Evolutionary conservation across 2,113 vertebrate genomes (phyloP).

Genomic region (Danionella cerebrum): DNA sequence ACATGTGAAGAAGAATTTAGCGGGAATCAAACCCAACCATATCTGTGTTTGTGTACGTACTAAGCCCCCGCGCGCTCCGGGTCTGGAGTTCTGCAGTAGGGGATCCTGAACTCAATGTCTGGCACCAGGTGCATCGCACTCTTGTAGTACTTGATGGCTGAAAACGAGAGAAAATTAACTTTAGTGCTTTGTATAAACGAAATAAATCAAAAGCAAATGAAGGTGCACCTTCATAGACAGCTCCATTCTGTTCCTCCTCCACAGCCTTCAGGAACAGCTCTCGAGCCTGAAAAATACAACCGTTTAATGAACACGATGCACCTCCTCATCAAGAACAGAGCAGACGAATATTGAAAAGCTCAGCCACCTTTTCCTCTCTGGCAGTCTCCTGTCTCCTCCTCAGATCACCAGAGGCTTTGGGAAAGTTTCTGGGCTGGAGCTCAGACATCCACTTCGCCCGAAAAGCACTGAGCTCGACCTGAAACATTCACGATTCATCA

Average conservation of each 20-base stretch:
- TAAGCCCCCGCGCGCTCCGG: conserved; percentile 77
- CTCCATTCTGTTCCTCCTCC: conserved; percentile 91
- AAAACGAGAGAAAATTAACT: conserved; percentile 43
- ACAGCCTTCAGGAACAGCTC: conserved; percentile 94
- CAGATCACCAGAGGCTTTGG: too few relatives aligned
- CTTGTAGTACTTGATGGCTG: conserved; percentile 98
- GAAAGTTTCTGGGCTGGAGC: conserved; percentile 79
- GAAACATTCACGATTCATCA: too few relatives aligned
- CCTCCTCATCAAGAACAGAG: not conserved
- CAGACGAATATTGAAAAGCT: not conserved
- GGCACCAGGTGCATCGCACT: conserved; percentile 96
- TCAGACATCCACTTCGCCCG: conserved; percentile 97
- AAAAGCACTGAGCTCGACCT: conserved; percentile 89
- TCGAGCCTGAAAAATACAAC: conserved; percentile 76
- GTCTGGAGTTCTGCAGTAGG: conserved; percentile 83
- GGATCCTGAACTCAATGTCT: conserved; percentile 96
- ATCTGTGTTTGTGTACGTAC: conserved; percentile 50
- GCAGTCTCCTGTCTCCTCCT: conserved; percentile 78
- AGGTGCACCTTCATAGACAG: conserved; percentile 97
- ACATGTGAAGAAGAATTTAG: too few relatives aligned
- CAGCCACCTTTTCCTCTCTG: conserved; percentile 81
- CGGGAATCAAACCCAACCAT: too few relatives aligned
- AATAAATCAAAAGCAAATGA: conserved; percentile 42
- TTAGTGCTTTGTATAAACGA: not conserved
- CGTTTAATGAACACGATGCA: not conserved